Percentiles rank a stretch among this genome's conserved stretches.
Evolutionary conservation across 2,888 invertebrate genomes (phyloP).

Genomic region (Oxytorus armatus): DNA sequence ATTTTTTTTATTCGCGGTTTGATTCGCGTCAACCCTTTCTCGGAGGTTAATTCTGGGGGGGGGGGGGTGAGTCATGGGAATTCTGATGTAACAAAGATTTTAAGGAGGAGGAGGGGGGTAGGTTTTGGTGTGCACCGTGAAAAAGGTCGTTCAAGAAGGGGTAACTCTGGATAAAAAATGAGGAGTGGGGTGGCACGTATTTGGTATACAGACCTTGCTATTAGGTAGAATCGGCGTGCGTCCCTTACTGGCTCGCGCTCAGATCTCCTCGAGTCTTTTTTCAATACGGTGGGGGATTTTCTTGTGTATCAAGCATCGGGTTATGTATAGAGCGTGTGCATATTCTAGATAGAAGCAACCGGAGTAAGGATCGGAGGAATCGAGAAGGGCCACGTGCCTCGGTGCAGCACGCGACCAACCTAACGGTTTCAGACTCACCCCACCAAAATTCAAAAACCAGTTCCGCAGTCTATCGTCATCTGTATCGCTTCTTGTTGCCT

Average conservation of each 20-base stretch:
- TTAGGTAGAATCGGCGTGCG: conserved; percentile 23
- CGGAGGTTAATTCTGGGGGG: neutral
- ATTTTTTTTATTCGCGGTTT: conserved; percentile 44
- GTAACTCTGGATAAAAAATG: conserved; percentile 43
- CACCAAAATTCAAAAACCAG: conserved; percentile 78
- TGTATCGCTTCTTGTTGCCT: conserved; percentile 42
- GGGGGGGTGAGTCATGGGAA: neutral
- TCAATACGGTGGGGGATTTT: conserved; percentile 56
- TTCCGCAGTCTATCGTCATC: conserved; percentile 73
- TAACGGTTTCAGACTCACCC: conserved; percentile 83
- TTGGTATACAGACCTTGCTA: conserved; percentile 53
- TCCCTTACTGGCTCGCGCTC: conserved; percentile 45
- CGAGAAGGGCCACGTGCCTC: conserved; percentile 81
- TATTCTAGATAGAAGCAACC: conserved; percentile 49
- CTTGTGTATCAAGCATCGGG: conserved; percentile 51
- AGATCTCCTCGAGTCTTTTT: conserved; percentile 49
- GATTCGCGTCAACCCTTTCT: conserved; percentile 23
- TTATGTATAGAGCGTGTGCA: conserved; percentile 52
- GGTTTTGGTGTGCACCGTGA: conserved; percentile 35
- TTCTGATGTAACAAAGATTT: conserved; percentile 9
- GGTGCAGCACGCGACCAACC: conserved; percentile 83
- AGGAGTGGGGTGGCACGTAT: conserved; percentile 42
- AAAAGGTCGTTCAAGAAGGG: conserved; percentile 42
- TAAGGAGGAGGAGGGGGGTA: conserved; percentile 7
- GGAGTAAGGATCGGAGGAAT: conserved; percentile 67